Evolutionary conservation across 2,797 vertebrate genomes (phyloP).

Genomic region (Anguilla obscura): DNA sequence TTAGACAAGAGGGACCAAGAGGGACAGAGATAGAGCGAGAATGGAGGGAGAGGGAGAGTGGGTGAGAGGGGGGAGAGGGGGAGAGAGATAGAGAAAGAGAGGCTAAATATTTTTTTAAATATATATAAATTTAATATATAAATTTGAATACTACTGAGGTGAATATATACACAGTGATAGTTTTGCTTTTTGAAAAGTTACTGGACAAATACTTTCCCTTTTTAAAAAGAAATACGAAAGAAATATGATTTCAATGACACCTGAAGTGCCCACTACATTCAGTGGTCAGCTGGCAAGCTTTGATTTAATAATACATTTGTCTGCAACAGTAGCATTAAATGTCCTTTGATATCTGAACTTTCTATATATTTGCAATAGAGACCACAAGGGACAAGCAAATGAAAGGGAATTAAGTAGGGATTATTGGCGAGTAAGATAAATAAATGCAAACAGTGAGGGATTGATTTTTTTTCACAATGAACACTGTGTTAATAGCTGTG

Average conservation of each 20-base stretch:
- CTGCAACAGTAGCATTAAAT: not conserved
- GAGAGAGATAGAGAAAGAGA: not conserved
- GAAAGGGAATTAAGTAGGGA: not conserved
- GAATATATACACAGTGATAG: not conserved
- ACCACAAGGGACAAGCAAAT: not conserved
- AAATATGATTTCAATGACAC: not conserved
- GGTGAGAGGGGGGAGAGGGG: not conserved
- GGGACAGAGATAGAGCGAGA: not conserved
- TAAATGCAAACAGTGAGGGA: too few species aligned
- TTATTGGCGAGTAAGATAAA: too few species aligned
- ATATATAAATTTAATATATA: constrained; percentile 12
- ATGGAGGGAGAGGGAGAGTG: not conserved
- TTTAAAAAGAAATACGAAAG: not conserved
- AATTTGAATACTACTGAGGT: not conserved
- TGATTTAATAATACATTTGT: not conserved
- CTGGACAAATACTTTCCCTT: not conserved
- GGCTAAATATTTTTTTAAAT: not conserved
- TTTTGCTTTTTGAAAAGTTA: constrained; percentile 3
- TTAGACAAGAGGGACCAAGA: constrained; percentile 12
- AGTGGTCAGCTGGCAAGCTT: not conserved
- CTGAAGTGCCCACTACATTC: not conserved
- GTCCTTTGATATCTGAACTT: not conserved
- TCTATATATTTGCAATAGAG: not conserved
- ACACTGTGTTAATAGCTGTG: too few species aligned
- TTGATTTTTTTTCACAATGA: too few species aligned